Evolutionary conservation across 1,140 invertebrate species (phyloP), one percentile per base, ranked within the genome.

Genomic region (Mycetomoellerius zeteki): DNA sequence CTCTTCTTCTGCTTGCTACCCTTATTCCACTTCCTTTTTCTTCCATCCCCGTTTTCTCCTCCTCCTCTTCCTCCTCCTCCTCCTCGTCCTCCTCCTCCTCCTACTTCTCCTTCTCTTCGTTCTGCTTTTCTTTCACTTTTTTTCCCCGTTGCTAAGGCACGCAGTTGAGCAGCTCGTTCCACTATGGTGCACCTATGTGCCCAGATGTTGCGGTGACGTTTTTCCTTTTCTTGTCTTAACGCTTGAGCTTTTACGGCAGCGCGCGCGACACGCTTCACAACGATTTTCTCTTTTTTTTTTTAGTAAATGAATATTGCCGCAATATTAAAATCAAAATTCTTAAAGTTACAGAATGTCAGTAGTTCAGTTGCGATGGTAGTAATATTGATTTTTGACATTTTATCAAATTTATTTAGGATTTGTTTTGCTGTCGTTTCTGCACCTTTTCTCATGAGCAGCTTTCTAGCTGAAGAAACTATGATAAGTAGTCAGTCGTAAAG

Each of bases 1-100:
- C 81, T 89, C 86, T 86, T 89, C 88, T 90, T 87, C 88, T 89
- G 87, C 85, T 71, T 88, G 76, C 84, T 81, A 85, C 89, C 89
- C 85, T 90, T 90, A 60, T 89, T 86, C 81, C 52, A 88, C 81
- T 87, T 86, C 71, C 87, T 91, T 60, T 84, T 47, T 90, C 65
- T 77, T 86, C 81, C 80, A 69, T 58, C 75, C 37, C 65, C 30
- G 54, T 75, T 84, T 58, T 88, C 56, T 64, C 64, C 16, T 47
- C 62, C 33, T 50, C 33, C 43, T 50, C 54, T 60, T 30, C 47
- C 19, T 71, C 12, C 78, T 84, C 27, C 14, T 12, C 24, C 50
- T 10, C 47, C 50, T 56, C 47, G 8, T 76, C 47, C 24, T 73
- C 62, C 8, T 8, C 47, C 47, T 71, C 19, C 71, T 85, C 14